These are phyloP conservation scores for Machimus atricapillus DNA, from an alignment of 2,888 invertebrate genomes.

Conservation along the genomic window DNA sequence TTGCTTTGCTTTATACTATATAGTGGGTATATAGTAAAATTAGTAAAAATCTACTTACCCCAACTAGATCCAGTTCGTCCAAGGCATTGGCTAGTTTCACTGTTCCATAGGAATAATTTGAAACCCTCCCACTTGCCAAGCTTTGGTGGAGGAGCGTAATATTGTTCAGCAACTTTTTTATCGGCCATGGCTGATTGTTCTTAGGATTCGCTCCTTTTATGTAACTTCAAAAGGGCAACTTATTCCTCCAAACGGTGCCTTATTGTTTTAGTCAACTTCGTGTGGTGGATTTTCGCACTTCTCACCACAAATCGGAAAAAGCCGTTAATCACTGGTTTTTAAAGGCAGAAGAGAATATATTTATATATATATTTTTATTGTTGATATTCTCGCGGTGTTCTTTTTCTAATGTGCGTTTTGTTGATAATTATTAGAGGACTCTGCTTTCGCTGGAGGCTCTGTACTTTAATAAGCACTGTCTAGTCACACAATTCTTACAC, in stretches of 20 bases:
- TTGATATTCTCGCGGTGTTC: neutral
- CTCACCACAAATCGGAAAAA: conserved; percentile 19
- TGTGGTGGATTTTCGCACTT: conserved; percentile 12
- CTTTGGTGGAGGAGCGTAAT: conserved; percentile 80
- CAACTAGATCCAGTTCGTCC: conserved; percentile 92
- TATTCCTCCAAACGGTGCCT: conserved; percentile 44
- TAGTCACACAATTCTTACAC: neutral
- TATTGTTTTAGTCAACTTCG: neutral
- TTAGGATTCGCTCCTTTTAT: conserved; percentile 39
- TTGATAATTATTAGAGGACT: neutral
- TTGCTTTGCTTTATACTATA: neutral
- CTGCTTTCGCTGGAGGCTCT: neutral
- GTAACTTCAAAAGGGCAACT: conserved; percentile 29
- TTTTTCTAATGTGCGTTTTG: neutral
- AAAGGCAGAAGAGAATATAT: conserved; percentile 6
- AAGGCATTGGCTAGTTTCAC: conserved; percentile 88
- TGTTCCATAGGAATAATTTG: conserved; percentile 87
- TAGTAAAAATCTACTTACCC: conserved; percentile 74
- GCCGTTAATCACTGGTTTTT: conserved; percentile 29
- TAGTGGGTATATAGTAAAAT: neutral
- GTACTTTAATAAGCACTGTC: conserved; percentile 1
- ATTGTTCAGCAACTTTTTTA: conserved; percentile 79
- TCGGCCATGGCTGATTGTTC: conserved; percentile 69
- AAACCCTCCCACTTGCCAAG: conserved; percentile 86
- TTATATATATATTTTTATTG: neutral